phyloP scores from a whole-genome alignment of 2,797 vertebrate species.

The Crenichthys baileyi region DNA sequence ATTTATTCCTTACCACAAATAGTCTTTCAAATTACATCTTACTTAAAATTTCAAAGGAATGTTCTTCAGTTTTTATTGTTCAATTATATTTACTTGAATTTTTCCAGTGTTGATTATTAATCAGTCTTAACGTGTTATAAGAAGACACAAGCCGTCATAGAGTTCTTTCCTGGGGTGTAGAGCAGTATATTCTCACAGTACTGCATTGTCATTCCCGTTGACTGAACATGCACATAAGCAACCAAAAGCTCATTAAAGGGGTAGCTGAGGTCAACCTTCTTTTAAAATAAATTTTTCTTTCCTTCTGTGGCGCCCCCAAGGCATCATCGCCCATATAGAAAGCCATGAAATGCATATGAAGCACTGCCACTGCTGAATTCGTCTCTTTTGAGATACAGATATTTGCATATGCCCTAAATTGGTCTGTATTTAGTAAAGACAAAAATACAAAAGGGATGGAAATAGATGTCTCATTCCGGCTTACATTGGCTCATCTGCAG shows the following conservation, averaged over 20 bases:
- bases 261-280: not conserved
- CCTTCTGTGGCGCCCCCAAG: not conserved
- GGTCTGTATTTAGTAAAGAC: not conserved
- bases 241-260: not conserved
- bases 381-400: not conserved
- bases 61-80: too few species aligned
- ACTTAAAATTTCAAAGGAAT: too few species aligned
- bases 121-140: not conserved
- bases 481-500: conserved; percentile 23
- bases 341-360: not conserved
- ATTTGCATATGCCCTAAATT: not conserved
- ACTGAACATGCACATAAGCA: too few species aligned
- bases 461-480: conserved; percentile 37
- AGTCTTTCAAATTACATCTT: not conserved
- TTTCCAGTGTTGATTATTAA: too few species aligned
- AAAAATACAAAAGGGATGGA: conserved; percentile 20
- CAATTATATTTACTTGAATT: too few species aligned
- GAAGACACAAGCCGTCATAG: not conserved
- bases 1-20: not conserved
- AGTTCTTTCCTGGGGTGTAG: not conserved
- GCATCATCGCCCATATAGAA: not conserved
- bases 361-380: not conserved
- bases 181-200: too few species aligned
- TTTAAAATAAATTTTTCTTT: not conserved
- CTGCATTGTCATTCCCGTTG: too few species aligned